These are phyloP conservation scores for Physella acuta DNA, from an alignment of 1,140 invertebrate genomes.

Conservation along the genomic window DNA sequence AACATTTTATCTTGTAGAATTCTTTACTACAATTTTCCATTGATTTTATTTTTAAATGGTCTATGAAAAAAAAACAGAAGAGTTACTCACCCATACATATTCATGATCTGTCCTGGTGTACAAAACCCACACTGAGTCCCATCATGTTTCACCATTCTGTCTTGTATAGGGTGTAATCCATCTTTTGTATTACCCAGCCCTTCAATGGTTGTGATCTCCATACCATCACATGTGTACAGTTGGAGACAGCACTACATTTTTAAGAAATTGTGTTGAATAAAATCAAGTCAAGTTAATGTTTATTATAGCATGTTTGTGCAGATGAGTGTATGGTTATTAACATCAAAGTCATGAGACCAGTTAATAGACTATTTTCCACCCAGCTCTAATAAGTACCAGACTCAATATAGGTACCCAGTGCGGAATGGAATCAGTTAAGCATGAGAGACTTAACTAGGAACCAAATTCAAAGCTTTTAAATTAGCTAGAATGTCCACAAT, in stretches of 20 bases:
- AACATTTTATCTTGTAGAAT: background rate
- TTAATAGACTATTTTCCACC: too few relatives aligned
- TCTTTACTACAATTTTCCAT: background rate
- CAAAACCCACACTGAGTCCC: constrained; percentile 64
- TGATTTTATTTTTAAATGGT: background rate
- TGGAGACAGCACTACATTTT: constrained; percentile 70
- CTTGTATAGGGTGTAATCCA: constrained; percentile 34
- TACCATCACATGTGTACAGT: constrained; percentile 70
- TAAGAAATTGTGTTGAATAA: too few relatives aligned
- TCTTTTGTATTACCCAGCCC: constrained; percentile 70
- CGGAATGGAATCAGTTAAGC: too few relatives aligned
- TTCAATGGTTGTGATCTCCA: constrained; percentile 77
- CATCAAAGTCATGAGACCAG: too few relatives aligned
- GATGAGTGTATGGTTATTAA: too few relatives aligned
- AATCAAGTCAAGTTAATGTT: too few relatives aligned
- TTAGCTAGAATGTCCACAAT: too few relatives aligned
- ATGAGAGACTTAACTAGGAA: too few relatives aligned
- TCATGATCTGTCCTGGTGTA: constrained; percentile 39
- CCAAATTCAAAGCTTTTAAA: too few relatives aligned
- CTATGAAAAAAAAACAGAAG: background rate
- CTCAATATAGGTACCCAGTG: too few relatives aligned
- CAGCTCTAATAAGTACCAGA: too few relatives aligned
- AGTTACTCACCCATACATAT: constrained; percentile 37
- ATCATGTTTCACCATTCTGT: constrained; percentile 34
- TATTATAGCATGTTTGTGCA: too few relatives aligned